Evolutionary conservation across 2,888 invertebrate genomes (phyloP).

Genomic region (Euplagia quadripunctaria): DNA sequence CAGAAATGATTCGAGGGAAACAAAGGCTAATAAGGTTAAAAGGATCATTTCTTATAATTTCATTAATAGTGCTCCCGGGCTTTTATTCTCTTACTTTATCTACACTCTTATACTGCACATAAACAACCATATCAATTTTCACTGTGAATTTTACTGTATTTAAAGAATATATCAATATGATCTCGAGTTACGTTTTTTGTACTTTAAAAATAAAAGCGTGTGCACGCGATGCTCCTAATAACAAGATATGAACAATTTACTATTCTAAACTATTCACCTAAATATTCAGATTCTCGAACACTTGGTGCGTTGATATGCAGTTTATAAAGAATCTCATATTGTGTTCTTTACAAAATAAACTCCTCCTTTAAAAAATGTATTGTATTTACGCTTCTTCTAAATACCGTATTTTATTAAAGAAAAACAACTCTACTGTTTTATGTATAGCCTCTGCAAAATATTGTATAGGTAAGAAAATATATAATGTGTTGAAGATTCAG

Average conservation of each 20-base stretch:
- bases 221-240: background rate
- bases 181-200: too few relatives aligned
- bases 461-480: background rate
- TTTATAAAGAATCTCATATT: background rate
- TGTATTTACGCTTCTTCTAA: background rate
- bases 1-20: too few relatives aligned
- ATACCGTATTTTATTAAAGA: background rate
- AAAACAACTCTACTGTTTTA: background rate
- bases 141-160: too few relatives aligned
- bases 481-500: conserved; percentile 5
- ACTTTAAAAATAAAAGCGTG: too few relatives aligned
- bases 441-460: background rate
- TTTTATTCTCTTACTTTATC: too few relatives aligned
- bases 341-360: too few relatives aligned
- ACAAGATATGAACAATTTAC: background rate
- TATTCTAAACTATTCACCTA: background rate
- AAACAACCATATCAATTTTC: too few relatives aligned
- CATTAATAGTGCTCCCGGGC: too few relatives aligned
- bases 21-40: too few relatives aligned
- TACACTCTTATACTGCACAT: too few relatives aligned
- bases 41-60: too few relatives aligned
- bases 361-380: background rate
- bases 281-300: background rate
- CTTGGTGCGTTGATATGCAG: background rate
- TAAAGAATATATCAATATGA: too few relatives aligned